phyloP scores from a whole-genome alignment of 2,888 invertebrate genomes.

The Stenolophus ochropezus region DNA sequence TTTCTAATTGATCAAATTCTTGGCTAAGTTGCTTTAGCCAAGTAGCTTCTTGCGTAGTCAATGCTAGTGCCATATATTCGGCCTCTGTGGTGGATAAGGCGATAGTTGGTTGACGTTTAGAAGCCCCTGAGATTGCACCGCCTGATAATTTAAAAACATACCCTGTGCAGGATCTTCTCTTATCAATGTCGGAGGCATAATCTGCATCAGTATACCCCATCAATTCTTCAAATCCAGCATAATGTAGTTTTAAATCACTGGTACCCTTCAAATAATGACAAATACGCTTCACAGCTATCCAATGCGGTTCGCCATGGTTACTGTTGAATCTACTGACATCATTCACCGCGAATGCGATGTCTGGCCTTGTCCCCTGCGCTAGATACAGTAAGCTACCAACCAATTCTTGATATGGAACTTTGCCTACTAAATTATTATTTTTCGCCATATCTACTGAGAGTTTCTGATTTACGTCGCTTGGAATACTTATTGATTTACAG shows the following conservation, averaged over 20 bases:
- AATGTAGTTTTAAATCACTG: conserved; percentile 34
- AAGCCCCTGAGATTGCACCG: conserved; percentile 56
- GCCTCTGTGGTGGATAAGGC: no score
- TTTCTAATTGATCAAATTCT: conserved; percentile 42
- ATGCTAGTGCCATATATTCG: conserved; percentile 65
- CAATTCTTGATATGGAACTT: conserved; percentile 63
- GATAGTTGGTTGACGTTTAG: conserved; percentile 63
- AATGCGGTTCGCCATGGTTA: conserved; percentile 48
- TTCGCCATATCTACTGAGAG: conserved; percentile 53
- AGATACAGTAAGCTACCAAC: conserved; percentile 63
- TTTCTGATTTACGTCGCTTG: conserved; percentile 62
- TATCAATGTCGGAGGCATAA: conserved; percentile 43
- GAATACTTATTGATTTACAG: conserved; percentile 57
- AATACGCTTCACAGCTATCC: conserved; percentile 60
- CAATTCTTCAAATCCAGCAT: not conserved
- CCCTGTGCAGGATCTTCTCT: conserved; percentile 52
- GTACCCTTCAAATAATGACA: conserved; percentile 55
- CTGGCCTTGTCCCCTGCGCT: conserved; percentile 62
- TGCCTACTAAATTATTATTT: conserved; percentile 22
- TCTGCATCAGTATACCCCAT: conserved; percentile 31
- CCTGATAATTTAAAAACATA: conserved; percentile 44
- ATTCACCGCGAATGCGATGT: conserved; percentile 63
- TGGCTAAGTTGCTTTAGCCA: conserved; percentile 61
- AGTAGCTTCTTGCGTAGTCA: conserved; percentile 64
- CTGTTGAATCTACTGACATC: conserved; percentile 62